Conservation (phyloP, 2,113 vertebrate species). For the Halcyon malimbica region DNA sequence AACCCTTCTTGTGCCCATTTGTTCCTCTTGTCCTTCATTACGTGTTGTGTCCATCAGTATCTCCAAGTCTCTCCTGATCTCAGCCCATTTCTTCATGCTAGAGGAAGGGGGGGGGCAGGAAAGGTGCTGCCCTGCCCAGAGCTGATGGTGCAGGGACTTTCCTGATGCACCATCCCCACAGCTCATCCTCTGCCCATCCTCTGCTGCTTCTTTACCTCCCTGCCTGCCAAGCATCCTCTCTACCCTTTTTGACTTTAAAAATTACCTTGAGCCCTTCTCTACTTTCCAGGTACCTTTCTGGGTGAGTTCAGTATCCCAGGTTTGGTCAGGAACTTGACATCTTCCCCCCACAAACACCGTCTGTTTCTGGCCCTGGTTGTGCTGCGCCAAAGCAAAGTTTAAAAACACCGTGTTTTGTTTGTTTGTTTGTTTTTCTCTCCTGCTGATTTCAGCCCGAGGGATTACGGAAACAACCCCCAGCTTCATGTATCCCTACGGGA, state of each 20-base stretch:
- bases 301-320: not conserved
- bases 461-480: constrained; percentile 86
- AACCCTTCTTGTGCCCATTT: not conserved
- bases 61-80: not conserved
- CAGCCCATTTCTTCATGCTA: not conserved
- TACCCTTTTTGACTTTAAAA: not conserved
- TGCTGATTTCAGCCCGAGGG: constrained; percentile 83
- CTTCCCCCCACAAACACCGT: accelerated
- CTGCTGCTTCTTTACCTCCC: not conserved
- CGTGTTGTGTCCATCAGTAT: not conserved
- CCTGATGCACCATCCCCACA: accelerated
- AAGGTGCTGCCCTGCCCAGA: accelerated
- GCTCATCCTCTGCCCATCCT: not conserved
- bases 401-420: not conserved
- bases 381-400: not conserved
- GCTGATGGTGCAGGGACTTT: not conserved
- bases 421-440: not conserved
- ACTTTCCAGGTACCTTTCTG: not conserved
- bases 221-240: not conserved
- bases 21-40: not conserved
- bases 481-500: constrained; percentile 90
- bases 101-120: not conserved
- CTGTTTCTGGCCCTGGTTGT: not conserved
- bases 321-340: not conserved
- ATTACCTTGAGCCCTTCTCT: not conserved